Evolutionary conservation across 2,888 invertebrate species (phyloP), one percentile per base, ranked within the genome.

Genomic region (Blastobasis adustella): DNA sequence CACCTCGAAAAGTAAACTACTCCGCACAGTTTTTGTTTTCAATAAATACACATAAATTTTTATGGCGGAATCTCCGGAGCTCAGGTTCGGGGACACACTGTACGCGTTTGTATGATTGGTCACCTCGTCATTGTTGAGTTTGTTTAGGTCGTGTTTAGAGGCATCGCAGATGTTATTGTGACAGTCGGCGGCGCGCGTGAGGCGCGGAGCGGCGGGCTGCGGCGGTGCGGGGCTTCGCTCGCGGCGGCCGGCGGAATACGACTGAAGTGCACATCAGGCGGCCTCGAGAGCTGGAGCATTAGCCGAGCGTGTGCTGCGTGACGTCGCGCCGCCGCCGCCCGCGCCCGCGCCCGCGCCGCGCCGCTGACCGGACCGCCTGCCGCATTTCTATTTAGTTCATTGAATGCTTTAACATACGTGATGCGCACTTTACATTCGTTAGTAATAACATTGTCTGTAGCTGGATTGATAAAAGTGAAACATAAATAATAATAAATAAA

Each of bases 381-480:
- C 63, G 63, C 67, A 61, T 66, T 69, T 63, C 61, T 63, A 69
- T 70, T 69, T 55, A 67, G 67, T 73, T 67, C 67, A 69, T 65
- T 67, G 67, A 66, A 66, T 63, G 62, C 62, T 62, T 61, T 58
- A 58, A 54, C 64, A 68, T 23, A 23, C 23, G 23, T 23, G 23
- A 23, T 23, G 23, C 23, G 23, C 3, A 23, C 23, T 23, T 23
- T 23, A 23, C 23, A 23, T 23, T 23, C 23, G 23, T 23, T 1
- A 23, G 23, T 23, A 23, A 23, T 23, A 1, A 23, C 23, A 23
- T 23, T 23, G 23, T 23, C 23, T 23, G 23, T 23, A 3, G 2
- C 23, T 23, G 23, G 23, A 23, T 23, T 23, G 23, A 23, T 23
- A 23, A 23, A 23, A 23, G 23, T 23, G 23, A 23, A 23, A 23